Conservation (phyloP, 1,140 invertebrate species). For the Rhyacophila brunnea region DNA sequence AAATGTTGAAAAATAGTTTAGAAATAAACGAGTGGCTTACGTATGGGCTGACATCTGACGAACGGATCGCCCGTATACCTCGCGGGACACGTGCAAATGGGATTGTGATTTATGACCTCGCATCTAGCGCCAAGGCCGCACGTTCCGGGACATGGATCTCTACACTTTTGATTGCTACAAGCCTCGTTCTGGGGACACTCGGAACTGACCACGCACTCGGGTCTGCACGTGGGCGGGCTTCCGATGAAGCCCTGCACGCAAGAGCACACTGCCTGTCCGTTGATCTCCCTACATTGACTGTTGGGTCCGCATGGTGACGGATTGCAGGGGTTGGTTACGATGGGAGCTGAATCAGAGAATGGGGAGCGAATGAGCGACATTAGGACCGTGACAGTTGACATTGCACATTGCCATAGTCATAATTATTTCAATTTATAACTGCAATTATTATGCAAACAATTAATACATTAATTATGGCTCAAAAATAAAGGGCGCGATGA, state of each 20-base stretch:
- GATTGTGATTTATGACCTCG: constrained; percentile 63
- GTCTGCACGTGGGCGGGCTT: constrained; percentile 61
- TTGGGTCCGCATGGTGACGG: constrained; percentile 64
- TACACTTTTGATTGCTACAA: constrained; percentile 62
- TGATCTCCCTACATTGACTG: constrained; percentile 61
- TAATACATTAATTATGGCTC: too few relatives aligned
- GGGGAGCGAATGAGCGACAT: not conserved
- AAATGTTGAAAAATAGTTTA: too few relatives aligned
- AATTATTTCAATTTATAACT: too few relatives aligned
- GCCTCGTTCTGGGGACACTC: constrained; percentile 58
- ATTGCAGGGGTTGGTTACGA: constrained; percentile 53
- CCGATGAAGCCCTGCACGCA: constrained; percentile 63
- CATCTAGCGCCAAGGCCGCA: constrained; percentile 65
- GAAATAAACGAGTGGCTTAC: constrained; percentile 45
- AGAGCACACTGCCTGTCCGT: constrained; percentile 62
- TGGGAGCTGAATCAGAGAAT: constrained; percentile 38
- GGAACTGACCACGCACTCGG: constrained; percentile 59
- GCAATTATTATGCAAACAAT: not conserved
- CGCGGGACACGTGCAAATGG: constrained; percentile 62
- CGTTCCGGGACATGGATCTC: constrained; percentile 62
- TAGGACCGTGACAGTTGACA: not conserved
- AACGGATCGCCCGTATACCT: constrained; percentile 65
- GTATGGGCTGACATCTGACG: constrained; percentile 55
- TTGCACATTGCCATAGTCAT: too few relatives aligned
- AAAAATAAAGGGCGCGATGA: too few relatives aligned